Conservation (phyloP, 2,888 invertebrate species). For the Tetheella fluctuosa region DNA sequence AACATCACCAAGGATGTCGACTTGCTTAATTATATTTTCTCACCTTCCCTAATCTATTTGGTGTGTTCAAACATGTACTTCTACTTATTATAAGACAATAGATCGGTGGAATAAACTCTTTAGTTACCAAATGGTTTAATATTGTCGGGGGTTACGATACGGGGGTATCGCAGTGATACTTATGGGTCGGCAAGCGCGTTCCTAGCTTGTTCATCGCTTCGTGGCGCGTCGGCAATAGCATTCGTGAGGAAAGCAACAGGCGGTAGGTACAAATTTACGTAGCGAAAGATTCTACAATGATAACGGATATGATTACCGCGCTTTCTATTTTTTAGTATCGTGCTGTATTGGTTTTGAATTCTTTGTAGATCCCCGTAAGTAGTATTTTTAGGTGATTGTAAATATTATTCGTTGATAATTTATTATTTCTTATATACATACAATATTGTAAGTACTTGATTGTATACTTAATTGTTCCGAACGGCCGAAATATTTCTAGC, state of each 20-base stretch:
- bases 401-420: neutral
- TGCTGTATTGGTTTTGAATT: neutral
- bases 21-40: conserved; percentile 4
- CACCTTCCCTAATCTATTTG: neutral
- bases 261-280: conserved; percentile 28
- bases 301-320: conserved; percentile 26
- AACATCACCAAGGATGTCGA: conserved; percentile 2
- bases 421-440: neutral
- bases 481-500: neutral
- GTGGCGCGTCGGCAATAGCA: conserved; percentile 20
- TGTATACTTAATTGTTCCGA: too few species aligned
- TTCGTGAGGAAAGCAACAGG: conserved; percentile 47
- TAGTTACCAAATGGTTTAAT: too few species aligned
- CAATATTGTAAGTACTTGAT: neutral
- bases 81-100: too few species aligned
- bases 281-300: conserved; percentile 35
- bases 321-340: conserved; percentile 25
- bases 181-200: conserved; percentile 16
- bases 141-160: conserved; percentile 15
- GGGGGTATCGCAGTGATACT: conserved; percentile 24
- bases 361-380: neutral
- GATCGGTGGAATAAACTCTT: neutral
- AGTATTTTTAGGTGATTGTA: too few species aligned
- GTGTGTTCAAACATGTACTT: neutral
- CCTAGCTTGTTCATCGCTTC: conserved; percentile 15